A percentile compares a stretch with the other conserved stretches of the same genome.
Evolutionary conservation across 2,113 vertebrate genomes (phyloP).

Genomic region (Megatriorchis doriae): DNA sequence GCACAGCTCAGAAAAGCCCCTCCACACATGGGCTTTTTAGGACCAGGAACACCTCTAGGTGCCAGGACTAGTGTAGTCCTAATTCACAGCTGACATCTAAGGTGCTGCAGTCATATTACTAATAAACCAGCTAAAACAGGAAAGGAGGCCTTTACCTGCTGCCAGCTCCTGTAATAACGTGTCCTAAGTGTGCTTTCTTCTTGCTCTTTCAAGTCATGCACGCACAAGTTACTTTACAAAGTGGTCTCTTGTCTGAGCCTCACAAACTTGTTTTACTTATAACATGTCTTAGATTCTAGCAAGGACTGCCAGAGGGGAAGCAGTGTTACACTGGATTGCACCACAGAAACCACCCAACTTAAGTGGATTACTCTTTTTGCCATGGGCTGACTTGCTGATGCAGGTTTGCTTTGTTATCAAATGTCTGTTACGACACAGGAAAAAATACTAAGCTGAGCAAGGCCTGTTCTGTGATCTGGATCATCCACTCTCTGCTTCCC

Average conservation of each 20-base stretch:
- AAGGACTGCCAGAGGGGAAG: slow-evolving; percentile 65
- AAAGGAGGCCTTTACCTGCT: slow-evolving; percentile 17
- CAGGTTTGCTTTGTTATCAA: slow-evolving; percentile 57
- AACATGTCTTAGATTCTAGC: slow-evolving; percentile 50
- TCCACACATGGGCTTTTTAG: background rate
- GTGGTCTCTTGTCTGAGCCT: slow-evolving; percentile 65
- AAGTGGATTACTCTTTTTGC: slow-evolving; percentile 63
- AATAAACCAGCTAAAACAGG: background rate
- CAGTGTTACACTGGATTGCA: slow-evolving; percentile 48
- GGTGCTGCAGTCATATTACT: background rate
- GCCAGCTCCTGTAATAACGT: slow-evolving; percentile 51
- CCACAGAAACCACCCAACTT: slow-evolving; percentile 70
- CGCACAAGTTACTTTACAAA: slow-evolving; percentile 58
- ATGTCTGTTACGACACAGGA: slow-evolving; percentile 14
- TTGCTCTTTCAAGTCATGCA: slow-evolving; percentile 54
- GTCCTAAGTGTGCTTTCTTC: slow-evolving; percentile 32
- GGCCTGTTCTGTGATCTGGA: background rate
- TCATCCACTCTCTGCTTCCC: background rate
- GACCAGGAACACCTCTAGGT: background rate
- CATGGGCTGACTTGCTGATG: slow-evolving; percentile 60
- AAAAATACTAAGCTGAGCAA: background rate
- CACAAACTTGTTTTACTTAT: slow-evolving; percentile 65
- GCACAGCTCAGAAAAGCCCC: background rate
- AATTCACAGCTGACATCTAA: background rate
- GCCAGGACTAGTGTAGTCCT: background rate